Evolutionary conservation across 2,113 vertebrate genomes (phyloP).

Genomic region (Ictalurus furcatus): DNA sequence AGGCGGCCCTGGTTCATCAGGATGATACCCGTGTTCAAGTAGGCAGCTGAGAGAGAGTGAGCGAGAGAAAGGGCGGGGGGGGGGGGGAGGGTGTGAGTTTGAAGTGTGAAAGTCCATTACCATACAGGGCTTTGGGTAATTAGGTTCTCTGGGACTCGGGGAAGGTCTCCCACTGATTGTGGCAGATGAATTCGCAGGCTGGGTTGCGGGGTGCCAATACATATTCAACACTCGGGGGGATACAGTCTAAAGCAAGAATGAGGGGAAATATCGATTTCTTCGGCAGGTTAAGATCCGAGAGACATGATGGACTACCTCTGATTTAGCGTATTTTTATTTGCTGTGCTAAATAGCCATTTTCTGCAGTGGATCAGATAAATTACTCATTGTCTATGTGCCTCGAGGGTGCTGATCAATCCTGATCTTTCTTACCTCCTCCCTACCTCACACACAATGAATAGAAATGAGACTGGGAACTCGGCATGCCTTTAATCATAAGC

Average conservation of each 20-base stretch:
- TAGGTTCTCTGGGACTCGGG: slow-evolving; percentile 55
- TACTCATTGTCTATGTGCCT: slow-evolving; percentile 23
- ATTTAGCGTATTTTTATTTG: slow-evolving; percentile 28
- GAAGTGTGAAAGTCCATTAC: slow-evolving; percentile 51
- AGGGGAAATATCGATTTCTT: slow-evolving; percentile 33
- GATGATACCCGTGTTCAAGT: slow-evolving; percentile 99
- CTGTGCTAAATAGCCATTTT: slow-evolving; percentile 30
- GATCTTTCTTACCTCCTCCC: slow-evolving; percentile 8
- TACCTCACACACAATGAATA: slow-evolving; percentile 2
- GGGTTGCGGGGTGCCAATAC: slow-evolving; percentile 30
- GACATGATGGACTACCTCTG: slow-evolving; percentile 27
- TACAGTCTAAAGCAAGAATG: not conserved
- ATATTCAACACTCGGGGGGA: slow-evolving; percentile 44
- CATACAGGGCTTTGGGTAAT: slow-evolving; percentile 57
- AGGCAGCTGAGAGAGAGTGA: slow-evolving; percentile 80
- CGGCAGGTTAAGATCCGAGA: slow-evolving; percentile 18
- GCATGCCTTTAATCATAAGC: not conserved
- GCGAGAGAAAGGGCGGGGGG: slow-evolving; percentile 12
- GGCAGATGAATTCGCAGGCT: slow-evolving; percentile 53
- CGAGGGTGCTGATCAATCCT: slow-evolving; percentile 31
- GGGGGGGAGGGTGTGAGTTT: not conserved
- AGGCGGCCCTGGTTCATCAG: slow-evolving; percentile 93
- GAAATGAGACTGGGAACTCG: not conserved
- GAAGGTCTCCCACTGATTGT: slow-evolving; percentile 39
- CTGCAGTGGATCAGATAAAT: slow-evolving; percentile 27